Conservation (phyloP, 2,113 vertebrate species). For the Podarcis raffonei region DNA sequence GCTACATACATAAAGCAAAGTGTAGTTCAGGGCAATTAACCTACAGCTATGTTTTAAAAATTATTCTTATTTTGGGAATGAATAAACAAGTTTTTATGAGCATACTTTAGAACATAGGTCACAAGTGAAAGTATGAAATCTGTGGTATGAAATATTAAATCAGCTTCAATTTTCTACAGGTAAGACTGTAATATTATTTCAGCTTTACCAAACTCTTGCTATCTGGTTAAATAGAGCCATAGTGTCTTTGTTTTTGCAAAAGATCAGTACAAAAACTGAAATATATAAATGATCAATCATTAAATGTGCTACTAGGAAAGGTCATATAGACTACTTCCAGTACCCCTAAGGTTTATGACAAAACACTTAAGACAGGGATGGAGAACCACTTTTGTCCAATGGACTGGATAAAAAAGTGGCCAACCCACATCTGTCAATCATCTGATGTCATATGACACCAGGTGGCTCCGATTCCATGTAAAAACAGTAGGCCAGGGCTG, state of each 20-base stretch:
- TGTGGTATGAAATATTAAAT: not conserved
- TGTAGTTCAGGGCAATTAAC: not conserved
- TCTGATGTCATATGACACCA: too few species aligned
- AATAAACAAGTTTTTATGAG: not conserved
- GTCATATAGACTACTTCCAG: not conserved
- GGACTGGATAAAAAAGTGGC: too few species aligned
- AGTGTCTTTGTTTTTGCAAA: constrained; percentile 16
- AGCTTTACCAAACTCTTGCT: not conserved
- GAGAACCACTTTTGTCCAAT: not conserved
- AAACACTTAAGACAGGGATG: not conserved
- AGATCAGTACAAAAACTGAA: constrained; percentile 25
- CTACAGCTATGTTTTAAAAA: constrained; percentile 1
- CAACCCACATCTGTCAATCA: too few species aligned
- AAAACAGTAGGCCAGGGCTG: too few species aligned
- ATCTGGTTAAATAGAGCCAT: not conserved
- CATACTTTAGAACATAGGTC: not conserved
- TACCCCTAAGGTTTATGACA: not conserved
- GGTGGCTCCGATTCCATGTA: too few species aligned
- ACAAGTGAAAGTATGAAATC: not conserved
- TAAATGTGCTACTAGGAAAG: not conserved
- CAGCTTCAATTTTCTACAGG: not conserved
- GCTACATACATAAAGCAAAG: not conserved
- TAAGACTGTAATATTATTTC: not conserved
- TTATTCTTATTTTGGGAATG: constrained; percentile 13
- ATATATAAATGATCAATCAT: constrained; percentile 1